Conservation (phyloP, 2,888 invertebrate genomes). For the Yponomeuta cagnagella region DNA sequence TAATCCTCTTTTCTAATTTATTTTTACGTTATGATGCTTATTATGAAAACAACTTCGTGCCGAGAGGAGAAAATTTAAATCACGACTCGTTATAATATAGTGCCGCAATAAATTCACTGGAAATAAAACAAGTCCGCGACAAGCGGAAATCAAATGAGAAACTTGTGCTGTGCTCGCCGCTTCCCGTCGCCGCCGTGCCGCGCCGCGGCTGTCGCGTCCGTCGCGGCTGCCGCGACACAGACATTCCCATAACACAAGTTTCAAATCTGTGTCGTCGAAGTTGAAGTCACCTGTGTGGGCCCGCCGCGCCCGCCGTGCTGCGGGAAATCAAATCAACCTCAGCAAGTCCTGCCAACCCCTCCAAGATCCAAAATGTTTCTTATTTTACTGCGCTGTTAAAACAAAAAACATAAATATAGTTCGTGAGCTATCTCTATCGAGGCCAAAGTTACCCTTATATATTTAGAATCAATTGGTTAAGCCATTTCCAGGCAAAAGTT, state of each 20-base stretch:
- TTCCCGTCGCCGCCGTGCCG: not conserved
- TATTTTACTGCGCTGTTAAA: not conserved
- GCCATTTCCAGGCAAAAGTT: too few relatives aligned
- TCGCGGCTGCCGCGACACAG: not conserved
- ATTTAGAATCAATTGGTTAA: too few relatives aligned
- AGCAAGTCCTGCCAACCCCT: not conserved
- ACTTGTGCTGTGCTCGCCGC: conserved; percentile 6
- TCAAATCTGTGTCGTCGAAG: not conserved
- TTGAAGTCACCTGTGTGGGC: not conserved
- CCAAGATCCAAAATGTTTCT: not conserved
- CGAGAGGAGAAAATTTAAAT: conserved; percentile 12
- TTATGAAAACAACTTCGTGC: conserved; percentile 12
- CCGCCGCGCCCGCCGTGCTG: not conserved
- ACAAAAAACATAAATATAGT: too few relatives aligned
- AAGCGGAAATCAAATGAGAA: conserved; percentile 13
- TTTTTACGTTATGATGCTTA: conserved; percentile 2
- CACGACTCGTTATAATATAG: conserved; percentile 8
- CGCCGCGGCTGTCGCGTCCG: not conserved
- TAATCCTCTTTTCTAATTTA: conserved; percentile 6
- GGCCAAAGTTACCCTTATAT: too few relatives aligned
- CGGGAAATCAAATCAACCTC: not conserved
- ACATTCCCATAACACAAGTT: not conserved
- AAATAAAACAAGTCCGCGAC: conserved; percentile 12
- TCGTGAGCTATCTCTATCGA: too few relatives aligned
- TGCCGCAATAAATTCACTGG: conserved; percentile 9